These are phyloP conservation scores for Papilio glaucus DNA, from an alignment of 1,140 invertebrate species.

Conservation along the genomic window DNA sequence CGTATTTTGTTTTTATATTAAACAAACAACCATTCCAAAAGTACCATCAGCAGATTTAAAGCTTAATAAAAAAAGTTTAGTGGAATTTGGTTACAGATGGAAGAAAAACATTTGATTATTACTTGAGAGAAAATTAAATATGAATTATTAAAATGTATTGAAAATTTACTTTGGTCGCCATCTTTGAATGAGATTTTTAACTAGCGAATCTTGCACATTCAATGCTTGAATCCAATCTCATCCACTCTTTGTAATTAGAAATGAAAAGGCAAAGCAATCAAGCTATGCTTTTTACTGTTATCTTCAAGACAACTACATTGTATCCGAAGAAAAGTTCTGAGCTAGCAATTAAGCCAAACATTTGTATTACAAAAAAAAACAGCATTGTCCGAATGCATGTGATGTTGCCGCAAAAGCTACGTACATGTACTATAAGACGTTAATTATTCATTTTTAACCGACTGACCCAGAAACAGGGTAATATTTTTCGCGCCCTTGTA, in stretches of 20 bases:
- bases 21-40: constrained; percentile 17
- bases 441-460: no score
- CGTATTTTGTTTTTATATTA: constrained; percentile 34
- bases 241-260: no score
- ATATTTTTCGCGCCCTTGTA: no score
- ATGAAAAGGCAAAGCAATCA: no score
- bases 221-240: no score
- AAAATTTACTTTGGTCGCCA: no score
- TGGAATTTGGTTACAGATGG: background rate
- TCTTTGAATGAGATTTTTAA: background rate
- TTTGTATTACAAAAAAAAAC: no score
- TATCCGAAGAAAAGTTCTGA: background rate
- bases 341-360: no score
- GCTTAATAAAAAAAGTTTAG: constrained; percentile 13
- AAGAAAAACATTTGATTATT: background rate
- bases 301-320: background rate
- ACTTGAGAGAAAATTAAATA: background rate
- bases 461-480: no score
- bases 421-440: no score
- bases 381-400: no score
- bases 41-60: constrained; percentile 14
- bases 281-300: background rate
- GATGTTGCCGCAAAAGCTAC: no score
- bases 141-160: background rate
- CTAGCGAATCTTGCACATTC: background rate